Evolutionary conservation across 2,888 invertebrate genomes (phyloP), one percentile per base, ranked within the genome.

Genomic region (Hypomecis atomaria): DNA sequence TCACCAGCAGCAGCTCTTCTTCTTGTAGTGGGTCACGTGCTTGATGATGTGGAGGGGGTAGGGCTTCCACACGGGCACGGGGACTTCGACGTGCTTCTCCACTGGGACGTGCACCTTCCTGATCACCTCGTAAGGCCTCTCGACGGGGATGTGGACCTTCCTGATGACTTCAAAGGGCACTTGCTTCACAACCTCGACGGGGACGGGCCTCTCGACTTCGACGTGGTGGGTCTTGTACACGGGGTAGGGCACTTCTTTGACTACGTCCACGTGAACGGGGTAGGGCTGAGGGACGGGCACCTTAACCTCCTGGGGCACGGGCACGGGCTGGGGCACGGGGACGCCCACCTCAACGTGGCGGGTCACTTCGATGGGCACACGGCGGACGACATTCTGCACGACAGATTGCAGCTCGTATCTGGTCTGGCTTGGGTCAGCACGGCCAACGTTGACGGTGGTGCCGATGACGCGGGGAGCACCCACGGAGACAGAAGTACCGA

Each of bases 41-140:
- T 92, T 92, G 80, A 92, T 90, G 78, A 92, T 88, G 74, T 92
- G 92, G 61, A 92, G 79, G 0, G 91, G 92, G 79, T 89, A 86
- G 0, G 92, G 91, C 79, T 92, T 90, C 91, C 91, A 92, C 8
- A 92, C 85, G 6, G 87, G 73, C n/a, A 88, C 88, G 56, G 87
- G 92, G 4, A 92, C 91, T 60, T 92, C 87, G 0, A 92, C 86
- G 72, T 86, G 87, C 76, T 92, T 92, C 72, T 87, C 89, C 5
- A 92, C 72, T 0, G 91, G 92, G 0, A 92, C 85, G 52, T 86
- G 90, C 42, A 92, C 71, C 72, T 92, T 89, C 81, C 84, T 91
- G 75, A 92, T 92, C 2, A 92, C 92, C 69, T 92, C 92, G 67
- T 87, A 89, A 0, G 90, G 92, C 76, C 84, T 88, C 38, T 92